Evolutionary conservation across 2,797 vertebrate species (phyloP).

Genomic region (Sebastes oblongus): DNA sequence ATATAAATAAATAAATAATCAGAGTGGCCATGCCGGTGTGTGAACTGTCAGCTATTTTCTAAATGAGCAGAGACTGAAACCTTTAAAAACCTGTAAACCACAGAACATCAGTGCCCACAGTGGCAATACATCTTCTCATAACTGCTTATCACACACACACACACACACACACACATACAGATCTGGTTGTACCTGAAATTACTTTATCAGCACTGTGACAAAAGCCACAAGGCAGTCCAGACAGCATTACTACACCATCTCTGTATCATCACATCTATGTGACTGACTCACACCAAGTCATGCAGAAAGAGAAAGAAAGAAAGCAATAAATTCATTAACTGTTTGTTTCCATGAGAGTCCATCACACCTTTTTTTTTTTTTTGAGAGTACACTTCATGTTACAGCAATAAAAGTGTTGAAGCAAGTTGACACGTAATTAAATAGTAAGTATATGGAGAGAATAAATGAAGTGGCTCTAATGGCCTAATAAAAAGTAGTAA

Average conservation of each 20-base stretch:
- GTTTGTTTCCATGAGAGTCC: conserved; percentile 7
- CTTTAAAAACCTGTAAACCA: conserved; percentile 64
- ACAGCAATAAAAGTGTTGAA: conserved; percentile 51
- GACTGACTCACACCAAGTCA: conserved; percentile 32
- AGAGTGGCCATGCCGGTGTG: conserved; percentile 22
- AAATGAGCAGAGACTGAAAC: conserved; percentile 50
- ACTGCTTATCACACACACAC: conserved; percentile 19
- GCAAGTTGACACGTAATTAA: conserved; percentile 64
- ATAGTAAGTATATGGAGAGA: conserved; percentile 57
- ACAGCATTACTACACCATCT: conserved; percentile 10
- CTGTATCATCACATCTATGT: conserved; percentile 28
- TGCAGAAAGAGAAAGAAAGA: conserved; percentile 34
- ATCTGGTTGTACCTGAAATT: conserved; percentile 60
- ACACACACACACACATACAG: conserved; percentile 6
- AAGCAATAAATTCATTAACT: conserved; percentile 13
- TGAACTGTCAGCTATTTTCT: conserved; percentile 58
- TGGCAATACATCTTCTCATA: conserved; percentile 54
- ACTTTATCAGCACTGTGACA: conserved; percentile 64
- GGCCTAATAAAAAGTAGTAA: conserved; percentile 66
- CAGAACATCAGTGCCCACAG: conserved; percentile 54
- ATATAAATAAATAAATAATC: neutral
- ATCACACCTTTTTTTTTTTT: neutral
- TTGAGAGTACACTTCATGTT: conserved; percentile 11
- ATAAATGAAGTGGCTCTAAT: conserved; percentile 64
- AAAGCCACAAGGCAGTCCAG: conserved; percentile 52